These are phyloP conservation scores for Drosophila jambulina DNA, from an alignment of 1,140 invertebrate species.

Conservation along the genomic window DNA sequence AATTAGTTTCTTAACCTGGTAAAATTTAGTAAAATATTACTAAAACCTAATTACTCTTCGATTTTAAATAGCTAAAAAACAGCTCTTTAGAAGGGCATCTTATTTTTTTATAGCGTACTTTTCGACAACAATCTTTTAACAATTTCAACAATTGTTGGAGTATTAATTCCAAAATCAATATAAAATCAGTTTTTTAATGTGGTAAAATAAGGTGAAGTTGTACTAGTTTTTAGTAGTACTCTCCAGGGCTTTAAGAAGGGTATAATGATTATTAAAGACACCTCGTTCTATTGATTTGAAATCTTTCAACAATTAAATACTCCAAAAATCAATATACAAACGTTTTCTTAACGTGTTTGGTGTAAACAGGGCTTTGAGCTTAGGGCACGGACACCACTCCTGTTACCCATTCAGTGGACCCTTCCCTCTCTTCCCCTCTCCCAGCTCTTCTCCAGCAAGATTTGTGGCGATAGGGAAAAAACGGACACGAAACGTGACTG, in stretches of 20 bases:
- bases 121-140: not conserved
- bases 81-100: not conserved
- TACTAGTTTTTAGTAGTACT: too few relatives aligned
- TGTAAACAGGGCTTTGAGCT: slow-evolving; percentile 5
- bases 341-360: not conserved
- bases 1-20: too few relatives aligned
- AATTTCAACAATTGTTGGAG: too few relatives aligned
- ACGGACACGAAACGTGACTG: slow-evolving; percentile 47
- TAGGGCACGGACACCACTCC: not conserved
- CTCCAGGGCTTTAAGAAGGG: too few relatives aligned
- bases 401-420: slow-evolving; percentile 2
- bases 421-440: not conserved
- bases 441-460: slow-evolving; percentile 11
- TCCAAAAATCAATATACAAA: not conserved
- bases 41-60: too few relatives aligned
- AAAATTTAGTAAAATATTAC: too few relatives aligned
- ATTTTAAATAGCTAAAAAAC: not conserved
- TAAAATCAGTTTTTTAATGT: too few relatives aligned
- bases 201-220: too few relatives aligned
- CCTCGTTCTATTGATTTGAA: not conserved
- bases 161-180: too few relatives aligned
- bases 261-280: too few relatives aligned
- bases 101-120: not conserved
- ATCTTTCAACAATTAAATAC: not conserved
- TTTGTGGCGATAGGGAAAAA: slow-evolving; percentile 52